These are phyloP conservation scores for Borostomias antarcticus DNA, from an alignment of 2,797 vertebrate species.

Conservation along the genomic window DNA sequence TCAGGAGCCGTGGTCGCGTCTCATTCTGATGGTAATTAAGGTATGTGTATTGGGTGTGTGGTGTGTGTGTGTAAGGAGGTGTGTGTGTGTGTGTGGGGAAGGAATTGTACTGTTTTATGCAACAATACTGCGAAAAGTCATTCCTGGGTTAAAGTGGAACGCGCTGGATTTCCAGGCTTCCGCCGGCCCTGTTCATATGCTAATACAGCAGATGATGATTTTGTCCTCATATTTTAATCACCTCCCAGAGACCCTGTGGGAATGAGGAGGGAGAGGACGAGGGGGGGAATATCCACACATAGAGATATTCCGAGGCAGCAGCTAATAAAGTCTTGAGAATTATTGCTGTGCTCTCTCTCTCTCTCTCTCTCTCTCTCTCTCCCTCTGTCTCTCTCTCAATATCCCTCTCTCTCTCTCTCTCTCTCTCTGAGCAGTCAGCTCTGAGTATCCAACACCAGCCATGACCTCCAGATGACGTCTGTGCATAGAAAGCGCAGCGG, in stretches of 20 bases:
- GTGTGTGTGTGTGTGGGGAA: too few relatives aligned
- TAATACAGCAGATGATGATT: conserved; percentile 77
- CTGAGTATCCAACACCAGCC: conserved; percentile 32
- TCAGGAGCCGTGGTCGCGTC: conserved; percentile 63
- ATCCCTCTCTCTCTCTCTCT: too few relatives aligned
- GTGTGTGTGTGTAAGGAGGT: too few relatives aligned
- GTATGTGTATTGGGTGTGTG: too few relatives aligned
- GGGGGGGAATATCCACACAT: conserved; percentile 19
- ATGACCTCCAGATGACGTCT: conserved; percentile 14
- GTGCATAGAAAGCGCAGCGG: conserved; percentile 41
- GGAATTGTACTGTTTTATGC: conserved; percentile 71
- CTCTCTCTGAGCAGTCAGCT: conserved; percentile 4
- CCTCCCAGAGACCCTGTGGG: conserved; percentile 38
- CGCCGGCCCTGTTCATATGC: conserved; percentile 76
- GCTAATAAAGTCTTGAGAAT: conserved; percentile 7
- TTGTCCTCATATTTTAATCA: conserved; percentile 84
- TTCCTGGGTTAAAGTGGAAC: conserved; percentile 71
- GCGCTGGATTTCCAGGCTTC: conserved; percentile 71
- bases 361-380: neutral
- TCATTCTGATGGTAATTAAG: conserved; percentile 83
- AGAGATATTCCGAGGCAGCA: neutral
- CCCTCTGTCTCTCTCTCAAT: too few relatives aligned
- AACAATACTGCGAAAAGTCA: conserved; percentile 80
- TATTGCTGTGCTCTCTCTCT: neutral
- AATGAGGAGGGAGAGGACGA: conserved; percentile 28